Base-by-base conservation (phyloP, 2,888 invertebrate genomes). In the Aricia artaxerxes region DNA sequence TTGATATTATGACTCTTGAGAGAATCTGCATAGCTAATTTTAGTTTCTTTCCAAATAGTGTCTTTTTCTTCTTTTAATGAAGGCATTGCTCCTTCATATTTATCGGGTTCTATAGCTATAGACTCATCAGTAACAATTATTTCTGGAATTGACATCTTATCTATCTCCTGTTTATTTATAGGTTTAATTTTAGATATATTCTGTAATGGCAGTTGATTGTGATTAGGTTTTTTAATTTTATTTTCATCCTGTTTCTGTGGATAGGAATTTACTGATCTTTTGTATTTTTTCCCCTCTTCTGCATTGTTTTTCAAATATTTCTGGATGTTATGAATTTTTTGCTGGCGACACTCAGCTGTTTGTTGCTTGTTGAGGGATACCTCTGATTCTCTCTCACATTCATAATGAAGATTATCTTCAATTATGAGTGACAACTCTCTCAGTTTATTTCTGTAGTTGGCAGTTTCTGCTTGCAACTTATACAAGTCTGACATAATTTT, bases 391-490 rank as follows among this genome's bases (percentile, higher is more conserved):
- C 92, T 94, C 82, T 88, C 92, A 84, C 93, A 94, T 80, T 89
- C 90, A 61, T 89, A 87, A 81, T 87, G 89, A 85, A 92, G 92
- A 35, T 83, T 80, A 79, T 84, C 72, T 24, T 89, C 87, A 79
- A 85, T 88, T 9, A 86, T 80, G 69, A 89, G 82, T 77, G 91
- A 89, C 44, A 93, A 83, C 84, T 94, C 94, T 84, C 91, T 93
- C 72, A 94, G 81, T 86, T 92, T 93, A 81, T 85, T 91, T 64
- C 92, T 86, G 82, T 94, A 86, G 84, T 90, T 92, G 78, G 91
- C 88, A 86, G 94, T 95, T 87, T 95, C 95, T 85, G 94, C 93
- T 85, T 94, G 94, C 49, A 95, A 85, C 85, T 94, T 94, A 82
- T 94, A 94, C 73, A 94, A 86, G 84, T 93, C 94, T 16, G 93